Percentiles rank a stretch among this genome's conserved stretches.
Evolutionary conservation across 2,113 vertebrate species (phyloP).

Genomic region (Ceyx margarethae): DNA sequence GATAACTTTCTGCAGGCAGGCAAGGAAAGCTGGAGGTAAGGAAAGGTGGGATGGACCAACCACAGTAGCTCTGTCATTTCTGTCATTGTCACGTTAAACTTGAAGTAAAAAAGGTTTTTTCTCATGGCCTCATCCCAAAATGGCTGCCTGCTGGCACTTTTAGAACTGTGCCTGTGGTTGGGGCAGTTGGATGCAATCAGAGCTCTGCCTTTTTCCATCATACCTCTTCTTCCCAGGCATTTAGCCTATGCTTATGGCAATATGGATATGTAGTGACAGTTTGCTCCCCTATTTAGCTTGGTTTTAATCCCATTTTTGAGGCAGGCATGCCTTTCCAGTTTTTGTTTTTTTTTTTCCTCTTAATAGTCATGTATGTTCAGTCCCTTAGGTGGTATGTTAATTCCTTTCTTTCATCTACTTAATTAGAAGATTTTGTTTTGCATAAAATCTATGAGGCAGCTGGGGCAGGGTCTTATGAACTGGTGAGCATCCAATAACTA

Average conservation of each 20-base stretch:
- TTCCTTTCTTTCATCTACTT: constrained; percentile 59
- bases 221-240: neutral
- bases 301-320: constrained; percentile 11
- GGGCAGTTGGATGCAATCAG: neutral
- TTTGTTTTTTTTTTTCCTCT: constrained; percentile 27
- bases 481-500: constrained; percentile 46
- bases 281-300: neutral
- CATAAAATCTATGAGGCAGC: constrained; percentile 34
- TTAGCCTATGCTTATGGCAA: rapidly evolving
- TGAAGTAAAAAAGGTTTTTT: neutral
- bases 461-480: constrained; percentile 46
- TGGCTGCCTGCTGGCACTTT: neutral
- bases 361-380: constrained; percentile 46
- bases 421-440: constrained; percentile 54
- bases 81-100: neutral
- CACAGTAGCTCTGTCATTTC: neutral
- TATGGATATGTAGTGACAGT: neutral
- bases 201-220: neutral
- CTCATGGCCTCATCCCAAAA: neutral
- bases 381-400: constrained; percentile 58
- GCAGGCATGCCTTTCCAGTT: neutral
- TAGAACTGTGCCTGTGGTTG: neutral
- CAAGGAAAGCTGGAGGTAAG: neutral
- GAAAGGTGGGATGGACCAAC: neutral
- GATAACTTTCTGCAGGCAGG: neutral